Evolutionary conservation across 2,113 vertebrate species (phyloP).

Genomic region (Pterocles orientalis): DNA sequence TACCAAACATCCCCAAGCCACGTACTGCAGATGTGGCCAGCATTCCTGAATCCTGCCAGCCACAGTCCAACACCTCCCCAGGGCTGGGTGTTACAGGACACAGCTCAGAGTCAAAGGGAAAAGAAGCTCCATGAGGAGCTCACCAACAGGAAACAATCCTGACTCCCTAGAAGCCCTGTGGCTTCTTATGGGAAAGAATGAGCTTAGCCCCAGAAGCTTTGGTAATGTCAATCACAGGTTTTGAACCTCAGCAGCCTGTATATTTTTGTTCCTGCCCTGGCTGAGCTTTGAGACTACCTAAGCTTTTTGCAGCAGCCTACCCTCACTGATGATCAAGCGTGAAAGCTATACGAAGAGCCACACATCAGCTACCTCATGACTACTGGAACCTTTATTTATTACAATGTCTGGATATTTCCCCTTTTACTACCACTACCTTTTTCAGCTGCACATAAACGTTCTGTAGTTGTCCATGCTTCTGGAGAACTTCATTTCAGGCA

Average conservation of each 20-base stretch:
- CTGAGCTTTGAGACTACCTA: neutral
- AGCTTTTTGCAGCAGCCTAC: neutral
- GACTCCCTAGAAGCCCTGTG: neutral
- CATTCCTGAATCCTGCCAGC: neutral
- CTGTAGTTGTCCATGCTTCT: neutral
- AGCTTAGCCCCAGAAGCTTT: neutral
- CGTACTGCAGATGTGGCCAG: neutral
- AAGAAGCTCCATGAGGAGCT: neutral
- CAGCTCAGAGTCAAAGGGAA: neutral
- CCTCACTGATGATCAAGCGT: neutral
- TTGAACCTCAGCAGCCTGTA: neutral
- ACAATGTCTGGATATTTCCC: neutral
- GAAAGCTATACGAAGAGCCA: neutral
- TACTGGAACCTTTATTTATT: neutral
- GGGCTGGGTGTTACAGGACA: neutral
- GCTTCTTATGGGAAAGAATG: neutral
- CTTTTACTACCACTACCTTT: neutral
- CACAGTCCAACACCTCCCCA: neutral
- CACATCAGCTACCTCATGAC: neutral
- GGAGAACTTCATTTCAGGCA: neutral
- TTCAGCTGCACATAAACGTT: neutral
- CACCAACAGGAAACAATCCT: neutral
- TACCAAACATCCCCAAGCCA: slow-evolving; percentile 2
- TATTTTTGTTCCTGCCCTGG: neutral
- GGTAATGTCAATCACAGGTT: neutral